Evolutionary conservation across 2,113 vertebrate genomes (phyloP).

Genomic region (Gymnogyps californianus): DNA sequence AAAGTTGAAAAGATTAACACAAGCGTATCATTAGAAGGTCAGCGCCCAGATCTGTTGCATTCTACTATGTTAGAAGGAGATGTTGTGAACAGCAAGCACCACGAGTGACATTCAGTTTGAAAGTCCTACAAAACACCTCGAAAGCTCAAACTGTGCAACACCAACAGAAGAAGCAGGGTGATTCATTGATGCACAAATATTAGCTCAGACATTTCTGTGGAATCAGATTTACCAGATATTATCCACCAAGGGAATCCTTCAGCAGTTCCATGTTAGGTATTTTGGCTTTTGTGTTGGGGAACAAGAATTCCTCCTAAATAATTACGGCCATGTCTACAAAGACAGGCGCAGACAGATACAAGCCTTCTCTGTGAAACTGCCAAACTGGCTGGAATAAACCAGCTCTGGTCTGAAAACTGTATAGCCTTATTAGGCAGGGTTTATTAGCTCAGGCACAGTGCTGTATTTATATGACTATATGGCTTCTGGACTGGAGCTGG

Average conservation of each 20-base stretch:
- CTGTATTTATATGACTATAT: conserved; percentile 15
- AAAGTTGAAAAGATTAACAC: not conserved
- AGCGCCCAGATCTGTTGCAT: not conserved
- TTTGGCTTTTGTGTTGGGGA: not conserved
- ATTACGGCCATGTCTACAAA: not conserved
- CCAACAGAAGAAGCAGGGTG: not conserved
- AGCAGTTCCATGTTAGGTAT: not conserved
- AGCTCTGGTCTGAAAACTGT: not conserved
- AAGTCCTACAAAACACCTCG: not conserved
- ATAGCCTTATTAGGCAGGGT: not conserved
- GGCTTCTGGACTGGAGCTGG: conserved; percentile 21
- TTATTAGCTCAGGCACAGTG: conserved; percentile 25
- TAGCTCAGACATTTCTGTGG: not conserved
- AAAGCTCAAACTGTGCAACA: not conserved
- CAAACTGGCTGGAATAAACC: not conserved
- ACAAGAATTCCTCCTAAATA: not conserved
- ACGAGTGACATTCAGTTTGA: not conserved
- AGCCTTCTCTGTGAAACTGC: not conserved
- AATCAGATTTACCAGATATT: not conserved
- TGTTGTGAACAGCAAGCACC: not conserved
- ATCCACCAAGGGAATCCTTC: not conserved
- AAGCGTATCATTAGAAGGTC: not conserved
- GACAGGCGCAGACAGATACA: not conserved
- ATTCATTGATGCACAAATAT: not conserved
- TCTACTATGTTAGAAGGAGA: not conserved